Base-by-base conservation (phyloP, 2,797 vertebrate species). In the Silurus lanzhouensis region DNA sequence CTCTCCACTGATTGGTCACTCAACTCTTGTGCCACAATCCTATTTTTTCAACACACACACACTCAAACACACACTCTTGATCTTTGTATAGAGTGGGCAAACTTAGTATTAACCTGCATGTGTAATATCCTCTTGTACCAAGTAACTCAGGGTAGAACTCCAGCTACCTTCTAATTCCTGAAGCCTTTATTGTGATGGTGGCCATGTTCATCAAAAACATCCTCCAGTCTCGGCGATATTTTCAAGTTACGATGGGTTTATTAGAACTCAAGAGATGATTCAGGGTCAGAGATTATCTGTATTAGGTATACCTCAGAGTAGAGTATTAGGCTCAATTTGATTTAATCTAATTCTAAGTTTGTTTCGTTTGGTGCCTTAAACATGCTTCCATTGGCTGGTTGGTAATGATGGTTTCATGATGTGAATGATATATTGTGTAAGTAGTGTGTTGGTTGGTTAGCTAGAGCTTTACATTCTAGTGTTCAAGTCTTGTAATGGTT, bases 61-160 rank as follows among this genome's bases (percentile, higher is more conserved):
- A 70, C 38, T 48, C 44, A 46, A 8, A 22, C 20, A 71, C 70
- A 71, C 46, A 75, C 48, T 55, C 25, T 46, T 60, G 12, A 63
- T 31, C 58, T 20, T 31, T 38, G 27, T 60, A 25, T 38, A 77
- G 17, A 38, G 58, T 44, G 44, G 58, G 38, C 58, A 79, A 88
- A 87, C 79, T 74, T 84, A 46, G 68, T 85, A 91, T 93, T 92
- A 92, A 92, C 88, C 88, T 82, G 89, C 88, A 71, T 31, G 46
- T 31, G 25, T 66, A 81, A 67, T 67, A 52, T 67, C 27, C 63
- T 67, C 46, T 27, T 66, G 46, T 66, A 1, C 1, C 27, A 52
- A 66, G 44, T 81, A 38, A 15, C 27, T 77, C 48, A 57, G 83
- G 83, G 63, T 58, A 22, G 12, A 19, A 48, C n/a, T 20, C 77